A percentile compares a stretch with the other conserved stretches of the same genome.
These are phyloP conservation scores for Bradynema listronoti DNA, from an alignment of 1,140 invertebrate species.

Conservation along the genomic window DNA sequence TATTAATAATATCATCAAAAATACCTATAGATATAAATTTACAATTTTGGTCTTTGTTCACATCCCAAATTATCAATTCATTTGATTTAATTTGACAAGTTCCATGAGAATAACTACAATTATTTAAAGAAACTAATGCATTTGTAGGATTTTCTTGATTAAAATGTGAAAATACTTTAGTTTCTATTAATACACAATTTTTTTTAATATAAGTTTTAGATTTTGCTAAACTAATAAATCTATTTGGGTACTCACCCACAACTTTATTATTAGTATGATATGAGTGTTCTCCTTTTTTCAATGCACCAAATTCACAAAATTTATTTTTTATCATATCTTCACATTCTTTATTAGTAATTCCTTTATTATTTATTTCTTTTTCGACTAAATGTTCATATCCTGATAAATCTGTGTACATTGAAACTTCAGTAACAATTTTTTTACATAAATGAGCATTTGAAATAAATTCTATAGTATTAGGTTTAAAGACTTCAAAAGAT, in stretches of 20 bases:
- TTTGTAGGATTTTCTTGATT: constrained; percentile 22
- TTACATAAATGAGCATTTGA: constrained; percentile 24
- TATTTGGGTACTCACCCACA: constrained; percentile 21
- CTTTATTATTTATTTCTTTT: constrained; percentile 30
- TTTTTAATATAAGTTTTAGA: constrained; percentile 24
- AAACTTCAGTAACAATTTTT: constrained; percentile 32
- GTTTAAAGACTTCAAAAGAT: constrained; percentile 27
- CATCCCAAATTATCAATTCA: constrained; percentile 31
- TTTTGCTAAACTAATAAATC: constrained; percentile 30
- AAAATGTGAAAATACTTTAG: constrained; percentile 29
- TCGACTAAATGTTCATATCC: constrained; percentile 34
- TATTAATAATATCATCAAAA: constrained; percentile 11
- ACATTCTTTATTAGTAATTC: constrained; percentile 21
- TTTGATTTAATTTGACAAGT: constrained; percentile 29
- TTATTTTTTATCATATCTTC: constrained; percentile 19
- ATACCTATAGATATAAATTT: constrained; percentile 8
- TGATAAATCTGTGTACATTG: constrained; percentile 32
- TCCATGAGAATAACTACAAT: constrained; percentile 30
- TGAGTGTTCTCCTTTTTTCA: constrained; percentile 18
- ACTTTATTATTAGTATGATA: constrained; percentile 30
- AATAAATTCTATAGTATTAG: constrained; percentile 23
- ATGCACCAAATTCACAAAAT: constrained; percentile 23
- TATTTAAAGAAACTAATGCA: constrained; percentile 14
- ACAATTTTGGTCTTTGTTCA: constrained; percentile 21
- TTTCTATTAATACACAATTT: constrained; percentile 31